phyloP scores from a whole-genome alignment of 2,797 vertebrate species.

The Hozukius guyotensis region DNA sequence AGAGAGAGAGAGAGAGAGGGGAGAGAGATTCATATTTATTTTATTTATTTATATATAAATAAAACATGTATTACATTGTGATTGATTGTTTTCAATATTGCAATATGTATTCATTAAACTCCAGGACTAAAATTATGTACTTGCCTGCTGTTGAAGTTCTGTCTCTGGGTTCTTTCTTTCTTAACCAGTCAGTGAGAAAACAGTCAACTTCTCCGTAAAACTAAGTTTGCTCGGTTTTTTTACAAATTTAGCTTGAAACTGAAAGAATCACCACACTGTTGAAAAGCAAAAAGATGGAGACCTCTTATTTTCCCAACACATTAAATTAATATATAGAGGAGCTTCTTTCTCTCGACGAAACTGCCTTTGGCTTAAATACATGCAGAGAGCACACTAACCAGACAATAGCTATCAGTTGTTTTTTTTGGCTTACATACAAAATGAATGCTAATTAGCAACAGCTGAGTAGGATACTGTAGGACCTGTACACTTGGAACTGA shows the following conservation, averaged over 20 bases:
- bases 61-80: no score
- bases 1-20: no score
- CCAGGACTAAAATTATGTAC: background rate
- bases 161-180: background rate
- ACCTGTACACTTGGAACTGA: no score
- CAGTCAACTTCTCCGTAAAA: background rate
- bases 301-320: background rate
- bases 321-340: background rate
- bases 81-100: no score
- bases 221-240: background rate
- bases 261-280: background rate
- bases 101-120: no score
- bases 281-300: background rate
- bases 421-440: background rate
- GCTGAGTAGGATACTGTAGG: background rate
- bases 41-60: no score
- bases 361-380: background rate
- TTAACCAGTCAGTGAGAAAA: no score
- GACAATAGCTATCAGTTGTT: background rate
- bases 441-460: background rate
- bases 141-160: background rate
- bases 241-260: background rate
- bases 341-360: background rate
- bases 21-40: no score
- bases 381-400: background rate